A percentile compares a stretch with the other conserved stretches of the same genome.
These are phyloP conservation scores for Ornithoptera priamus DNA, from an alignment of 2,888 invertebrate species.

Conservation along the genomic window DNA sequence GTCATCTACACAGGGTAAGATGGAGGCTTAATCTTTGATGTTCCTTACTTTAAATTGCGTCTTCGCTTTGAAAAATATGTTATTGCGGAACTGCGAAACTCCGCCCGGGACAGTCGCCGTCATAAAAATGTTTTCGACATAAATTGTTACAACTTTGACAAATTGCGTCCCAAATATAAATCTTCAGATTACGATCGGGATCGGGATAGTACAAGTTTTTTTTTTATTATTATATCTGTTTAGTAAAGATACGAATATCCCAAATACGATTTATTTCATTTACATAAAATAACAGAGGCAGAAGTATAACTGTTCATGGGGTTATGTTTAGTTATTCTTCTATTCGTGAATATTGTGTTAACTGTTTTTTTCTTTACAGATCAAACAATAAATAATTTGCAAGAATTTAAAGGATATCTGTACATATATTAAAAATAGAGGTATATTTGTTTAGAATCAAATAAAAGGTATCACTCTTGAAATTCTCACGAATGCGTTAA, in stretches of 20 bases:
- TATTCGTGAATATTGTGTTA: too few species aligned
- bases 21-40: slow-evolving; percentile 25
- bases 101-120: not conserved
- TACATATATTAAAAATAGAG: too few species aligned
- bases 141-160: slow-evolving; percentile 11
- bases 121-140: slow-evolving; percentile 11
- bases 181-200: not conserved
- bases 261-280: not conserved
- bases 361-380: too few species aligned
- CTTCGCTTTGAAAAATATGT: slow-evolving; percentile 27
- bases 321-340: too few species aligned
- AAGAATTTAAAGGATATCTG: too few species aligned
- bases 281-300: not conserved
- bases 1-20: slow-evolving; percentile 7
- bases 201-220: not conserved
- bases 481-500: too few species aligned
- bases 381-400: too few species aligned
- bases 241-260: not conserved
- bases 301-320: too few species aligned
- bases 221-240: not conserved
- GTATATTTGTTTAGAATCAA: too few species aligned
- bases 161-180: slow-evolving; percentile 2
- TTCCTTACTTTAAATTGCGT: slow-evolving; percentile 27
- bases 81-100: slow-evolving; percentile 19
- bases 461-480: too few species aligned